phyloP scores from a whole-genome alignment of 2,113 vertebrate species.

The Furnarius figulus region DNA sequence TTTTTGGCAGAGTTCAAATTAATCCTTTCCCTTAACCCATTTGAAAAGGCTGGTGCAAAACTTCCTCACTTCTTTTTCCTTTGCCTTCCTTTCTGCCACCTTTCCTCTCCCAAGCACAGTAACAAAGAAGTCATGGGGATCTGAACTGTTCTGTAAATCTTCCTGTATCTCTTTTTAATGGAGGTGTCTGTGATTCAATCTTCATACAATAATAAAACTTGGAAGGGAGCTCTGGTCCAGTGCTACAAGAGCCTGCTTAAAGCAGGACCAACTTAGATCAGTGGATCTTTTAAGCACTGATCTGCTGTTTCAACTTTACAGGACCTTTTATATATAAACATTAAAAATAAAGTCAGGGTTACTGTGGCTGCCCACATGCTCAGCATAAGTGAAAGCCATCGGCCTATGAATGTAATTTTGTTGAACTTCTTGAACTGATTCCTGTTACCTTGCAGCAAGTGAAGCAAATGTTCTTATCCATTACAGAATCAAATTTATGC shows the following conservation, averaged over 20 bases:
- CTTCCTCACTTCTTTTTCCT: background rate
- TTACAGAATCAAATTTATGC: background rate
- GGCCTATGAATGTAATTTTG: background rate
- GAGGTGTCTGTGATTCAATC: background rate
- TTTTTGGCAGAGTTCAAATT: background rate
- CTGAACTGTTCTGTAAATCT: background rate
- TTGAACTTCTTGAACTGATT: background rate
- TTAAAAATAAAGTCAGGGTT: background rate
- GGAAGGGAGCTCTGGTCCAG: background rate
- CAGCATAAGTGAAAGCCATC: background rate
- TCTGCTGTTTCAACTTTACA: background rate
- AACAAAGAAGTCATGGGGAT: background rate
- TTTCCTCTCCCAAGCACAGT: background rate
- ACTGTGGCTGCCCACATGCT: background rate
- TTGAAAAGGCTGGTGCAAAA: background rate
- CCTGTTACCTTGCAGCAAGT: background rate
- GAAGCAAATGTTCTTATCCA: background rate
- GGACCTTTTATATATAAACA: background rate
- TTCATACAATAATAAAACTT: background rate
- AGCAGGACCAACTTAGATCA: background rate
- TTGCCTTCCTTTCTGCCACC: background rate
- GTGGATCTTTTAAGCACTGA: background rate
- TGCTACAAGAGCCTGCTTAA: background rate
- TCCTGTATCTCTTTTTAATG: background rate
- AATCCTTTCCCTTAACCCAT: background rate